Evolutionary conservation across 2,888 invertebrate species (phyloP), one percentile per base, ranked within the genome.

Genomic region (Caenorhabditis sinica): DNA sequence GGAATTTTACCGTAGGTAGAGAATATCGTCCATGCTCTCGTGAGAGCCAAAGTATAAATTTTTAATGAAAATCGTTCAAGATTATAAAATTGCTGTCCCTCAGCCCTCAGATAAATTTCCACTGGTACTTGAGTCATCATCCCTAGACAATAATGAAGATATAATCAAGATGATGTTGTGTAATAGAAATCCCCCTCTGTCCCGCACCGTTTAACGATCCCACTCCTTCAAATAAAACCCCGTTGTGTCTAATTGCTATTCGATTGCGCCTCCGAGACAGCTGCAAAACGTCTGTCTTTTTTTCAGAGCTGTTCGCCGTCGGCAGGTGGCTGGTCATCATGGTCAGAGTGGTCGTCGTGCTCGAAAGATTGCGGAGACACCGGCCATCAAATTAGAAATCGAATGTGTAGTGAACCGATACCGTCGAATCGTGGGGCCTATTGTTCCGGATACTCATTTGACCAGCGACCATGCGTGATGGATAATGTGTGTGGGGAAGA

Each of bases 361-460:
- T 90, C 91, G 0, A 88, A 88, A 71, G 90, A 92, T 72, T 92
- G 92, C 73, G 82, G 85, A 5, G 88, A 88, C 58, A 87, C 82
- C 11, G 92, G 92, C 4, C 92, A 92, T 66, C 91, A 91, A 66
- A 90, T 93, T 58, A 86, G 93, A 28, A 91, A 93, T 65, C 82
- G 93, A 73, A 92, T 93, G 91, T 93, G 93, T 84, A 88, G 92
- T 58, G 87, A 90, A 58, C 93, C 93, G 20, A 82, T 92, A 30
- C 93, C 92, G 2, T 87, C 90, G 5, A 93, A 93, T 72, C 73
- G 92, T 13, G 93, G 93, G 23, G 83, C 92, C 20, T 93, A 93
- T 87, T 93, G 93, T 82, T 84, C 88, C 25, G 92, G 92, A 17
- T 90, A 91, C 68, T 93, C 92, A 66, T 93, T 93, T 79, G 93